phyloP scores from a whole-genome alignment of 2,113 vertebrate species.

The Monarcha castaneiventris region DNA sequence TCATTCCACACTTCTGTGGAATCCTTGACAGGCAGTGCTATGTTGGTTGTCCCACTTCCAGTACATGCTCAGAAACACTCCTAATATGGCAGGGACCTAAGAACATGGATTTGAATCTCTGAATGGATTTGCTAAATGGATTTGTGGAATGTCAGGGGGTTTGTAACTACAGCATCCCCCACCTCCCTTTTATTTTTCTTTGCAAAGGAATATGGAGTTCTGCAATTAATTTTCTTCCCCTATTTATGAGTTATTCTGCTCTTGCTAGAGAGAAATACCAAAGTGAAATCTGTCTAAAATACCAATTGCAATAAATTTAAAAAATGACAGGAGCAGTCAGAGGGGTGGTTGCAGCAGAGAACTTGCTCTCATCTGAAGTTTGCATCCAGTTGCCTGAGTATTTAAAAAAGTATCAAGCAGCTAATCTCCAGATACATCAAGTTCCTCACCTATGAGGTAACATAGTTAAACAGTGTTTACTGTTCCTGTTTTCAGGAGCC shows the following conservation, averaged over 20 bases:
- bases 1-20: not conserved
- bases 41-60: not conserved
- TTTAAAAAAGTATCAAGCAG: not conserved
- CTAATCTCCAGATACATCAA: not conserved
- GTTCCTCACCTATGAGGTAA: not conserved
- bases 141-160: not conserved
- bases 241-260: not conserved
- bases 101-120: not conserved
- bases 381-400: not conserved
- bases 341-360: not conserved
- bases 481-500: not conserved
- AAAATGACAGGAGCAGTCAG: not conserved
- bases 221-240: not conserved
- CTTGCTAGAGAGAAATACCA: not conserved
- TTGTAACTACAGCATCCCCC: not conserved
- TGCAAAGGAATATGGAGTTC: not conserved
- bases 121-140: not conserved
- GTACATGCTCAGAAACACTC: not conserved
- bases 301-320: not conserved
- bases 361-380: not conserved
- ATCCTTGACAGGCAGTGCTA: not conserved
- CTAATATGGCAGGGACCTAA: not conserved
- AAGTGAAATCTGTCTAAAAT: not conserved
- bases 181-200: not conserved
- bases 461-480: not conserved